Percentiles rank a stretch among this genome's conserved stretches.
These are phyloP conservation scores for Aspidoscelis tigris DNA, from an alignment of 2,113 vertebrate genomes.

Conservation along the genomic window DNA sequence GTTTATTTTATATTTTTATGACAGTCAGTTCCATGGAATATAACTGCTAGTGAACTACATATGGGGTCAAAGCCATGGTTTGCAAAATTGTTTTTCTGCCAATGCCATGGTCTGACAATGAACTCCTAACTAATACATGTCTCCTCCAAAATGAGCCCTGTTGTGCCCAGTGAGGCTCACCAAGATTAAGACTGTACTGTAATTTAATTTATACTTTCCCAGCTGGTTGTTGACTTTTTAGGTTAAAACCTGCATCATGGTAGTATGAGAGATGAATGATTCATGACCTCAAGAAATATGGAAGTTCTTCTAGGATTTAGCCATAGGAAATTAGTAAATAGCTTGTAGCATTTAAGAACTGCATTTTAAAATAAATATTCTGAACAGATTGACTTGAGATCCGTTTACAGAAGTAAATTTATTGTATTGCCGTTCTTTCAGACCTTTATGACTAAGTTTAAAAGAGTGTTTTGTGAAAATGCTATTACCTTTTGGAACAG, in stretches of 20 bases:
- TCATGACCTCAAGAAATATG: background rate
- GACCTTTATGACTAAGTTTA: background rate
- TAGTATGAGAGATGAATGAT: background rate
- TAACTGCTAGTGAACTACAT: background rate
- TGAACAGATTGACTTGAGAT: background rate
- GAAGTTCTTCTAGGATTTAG: background rate
- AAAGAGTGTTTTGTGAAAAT: background rate
- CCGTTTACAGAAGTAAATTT: background rate
- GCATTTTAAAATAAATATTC: background rate
- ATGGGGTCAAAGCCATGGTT: background rate
- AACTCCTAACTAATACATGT: too few relatives aligned
- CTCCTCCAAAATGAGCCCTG: too few relatives aligned
- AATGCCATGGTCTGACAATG: too few relatives aligned
- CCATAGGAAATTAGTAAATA: conserved; percentile 3
- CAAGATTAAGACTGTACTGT: too few relatives aligned
- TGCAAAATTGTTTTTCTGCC: background rate
- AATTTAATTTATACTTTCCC: background rate
- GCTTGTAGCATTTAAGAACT: background rate
- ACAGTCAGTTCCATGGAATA: background rate
- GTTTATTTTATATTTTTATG: too few relatives aligned
- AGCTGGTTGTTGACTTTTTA: background rate
- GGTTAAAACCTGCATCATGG: background rate
- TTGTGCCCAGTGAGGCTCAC: too few relatives aligned
- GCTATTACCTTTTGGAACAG: background rate
- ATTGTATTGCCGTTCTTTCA: background rate